Conservation (phyloP, 37 sponge, comb jelly and placozoan genomes). For the Geodia barretti region DNA sequence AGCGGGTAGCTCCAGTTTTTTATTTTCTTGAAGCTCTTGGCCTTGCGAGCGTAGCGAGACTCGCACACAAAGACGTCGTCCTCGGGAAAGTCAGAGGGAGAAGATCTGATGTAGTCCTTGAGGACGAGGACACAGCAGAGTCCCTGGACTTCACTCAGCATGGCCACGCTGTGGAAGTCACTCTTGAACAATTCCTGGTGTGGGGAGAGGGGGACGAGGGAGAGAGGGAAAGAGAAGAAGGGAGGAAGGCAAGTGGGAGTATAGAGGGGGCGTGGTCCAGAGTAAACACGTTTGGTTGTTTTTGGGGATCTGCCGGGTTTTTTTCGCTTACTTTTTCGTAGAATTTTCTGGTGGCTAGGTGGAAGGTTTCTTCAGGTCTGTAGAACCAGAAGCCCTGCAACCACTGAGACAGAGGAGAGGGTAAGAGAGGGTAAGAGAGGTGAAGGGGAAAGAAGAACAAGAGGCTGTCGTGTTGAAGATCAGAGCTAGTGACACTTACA, state of each 20-base stretch:
- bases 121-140: conserved; percentile 68
- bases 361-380: conserved; percentile 89
- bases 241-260: neutral
- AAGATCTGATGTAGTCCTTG: conserved; percentile 72
- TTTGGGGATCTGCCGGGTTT: neutral
- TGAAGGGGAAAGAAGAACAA: neutral
- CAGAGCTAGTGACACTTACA: conserved; percentile 17
- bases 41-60: conserved; percentile 64
- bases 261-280: too few relatives aligned
- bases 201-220: neutral
- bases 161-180: conserved; percentile 62
- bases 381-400: conserved; percentile 85
- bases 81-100: conserved; percentile 54
- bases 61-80: conserved; percentile 89
- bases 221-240: neutral
- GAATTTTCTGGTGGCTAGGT: conserved; percentile 78
- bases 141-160: conserved; percentile 35
- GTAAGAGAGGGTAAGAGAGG: conserved; percentile 1
- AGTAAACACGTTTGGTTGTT: too few relatives aligned
- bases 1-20: conserved; percentile 37
- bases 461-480: neutral
- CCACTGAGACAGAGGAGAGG: conserved; percentile 44
- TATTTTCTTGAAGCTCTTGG: conserved; percentile 80
- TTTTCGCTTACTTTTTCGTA: conserved; percentile 51
- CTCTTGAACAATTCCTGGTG: conserved; percentile 86